These are phyloP conservation scores for Steinernema feltiae DNA, from an alignment of 1,140 invertebrate genomes.

Conservation along the genomic window DNA sequence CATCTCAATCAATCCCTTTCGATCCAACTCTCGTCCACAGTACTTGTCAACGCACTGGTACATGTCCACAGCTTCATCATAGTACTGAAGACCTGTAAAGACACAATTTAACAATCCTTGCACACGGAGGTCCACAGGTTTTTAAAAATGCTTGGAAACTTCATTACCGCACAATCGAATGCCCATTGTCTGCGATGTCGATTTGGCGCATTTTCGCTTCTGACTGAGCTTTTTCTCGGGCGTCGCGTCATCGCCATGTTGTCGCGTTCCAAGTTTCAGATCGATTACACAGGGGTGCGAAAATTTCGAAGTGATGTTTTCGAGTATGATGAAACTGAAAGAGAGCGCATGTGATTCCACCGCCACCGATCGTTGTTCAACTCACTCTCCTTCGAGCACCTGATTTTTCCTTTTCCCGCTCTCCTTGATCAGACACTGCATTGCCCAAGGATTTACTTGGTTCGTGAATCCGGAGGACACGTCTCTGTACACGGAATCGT, in stretches of 20 bases:
- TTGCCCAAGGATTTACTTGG: slow-evolving; percentile 28
- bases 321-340: slow-evolving; percentile 72
- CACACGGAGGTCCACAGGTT: slow-evolving; percentile 66
- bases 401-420: slow-evolving; percentile 20
- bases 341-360: slow-evolving; percentile 18
- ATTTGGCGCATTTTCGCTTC: slow-evolving; percentile 80
- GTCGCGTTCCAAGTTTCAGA: slow-evolving; percentile 87
- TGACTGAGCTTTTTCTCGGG: slow-evolving; percentile 80
- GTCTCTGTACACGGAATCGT: slow-evolving; percentile 23
- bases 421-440: slow-evolving; percentile 21
- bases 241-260: slow-evolving; percentile 85
- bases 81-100: slow-evolving; percentile 64
- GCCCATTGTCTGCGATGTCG: slow-evolving; percentile 77
- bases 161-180: slow-evolving; percentile 82
- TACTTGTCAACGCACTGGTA: slow-evolving; percentile 82
- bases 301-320: slow-evolving; percentile 82
- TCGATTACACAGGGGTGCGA: slow-evolving; percentile 70
- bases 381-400: not conserved
- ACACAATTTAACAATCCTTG: slow-evolving; percentile 42
- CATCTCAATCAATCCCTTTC: slow-evolving; percentile 74
- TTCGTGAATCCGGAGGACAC: slow-evolving; percentile 25
- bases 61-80: slow-evolving; percentile 66
- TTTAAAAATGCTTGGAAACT: slow-evolving; percentile 64
- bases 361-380: not conserved
- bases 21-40: slow-evolving; percentile 76